Percentiles rank a stretch among this genome's conserved stretches.
phyloP scores from a whole-genome alignment of 2,797 vertebrate genomes.

The Prionace glauca region DNA sequence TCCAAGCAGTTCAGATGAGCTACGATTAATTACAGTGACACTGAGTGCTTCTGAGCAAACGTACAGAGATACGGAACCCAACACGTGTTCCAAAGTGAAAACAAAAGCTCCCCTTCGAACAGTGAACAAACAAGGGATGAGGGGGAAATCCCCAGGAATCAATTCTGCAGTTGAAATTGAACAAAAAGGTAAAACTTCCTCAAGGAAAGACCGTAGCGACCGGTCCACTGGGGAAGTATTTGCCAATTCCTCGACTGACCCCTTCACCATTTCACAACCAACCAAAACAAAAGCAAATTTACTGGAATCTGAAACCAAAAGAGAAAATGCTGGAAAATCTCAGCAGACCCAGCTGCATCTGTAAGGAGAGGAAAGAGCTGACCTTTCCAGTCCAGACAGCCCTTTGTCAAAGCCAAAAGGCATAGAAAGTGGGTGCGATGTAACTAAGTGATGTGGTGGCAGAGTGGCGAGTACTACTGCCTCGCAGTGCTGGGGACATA shows the following conservation, averaged over 20 bases:
- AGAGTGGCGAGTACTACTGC: too few relatives aligned
- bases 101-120: neutral
- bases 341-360: too few relatives aligned
- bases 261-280: neutral
- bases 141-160: neutral
- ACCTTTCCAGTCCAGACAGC: too few relatives aligned
- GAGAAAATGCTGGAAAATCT: too few relatives aligned
- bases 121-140: neutral
- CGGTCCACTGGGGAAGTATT: neutral
- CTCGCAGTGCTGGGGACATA: too few relatives aligned
- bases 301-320: too few relatives aligned
- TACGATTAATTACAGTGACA: neutral
- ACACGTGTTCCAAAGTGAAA: neutral
- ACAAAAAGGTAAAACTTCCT: neutral
- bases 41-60: neutral
- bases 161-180: constrained; percentile 6
- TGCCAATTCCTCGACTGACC: neutral
- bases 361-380: too few relatives aligned
- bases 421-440: too few relatives aligned
- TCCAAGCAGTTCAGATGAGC: neutral
- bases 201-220: neutral
- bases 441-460: too few relatives aligned
- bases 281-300: neutral
- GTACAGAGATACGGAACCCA: neutral
- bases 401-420: too few relatives aligned